Evolutionary conservation across 2,888 invertebrate genomes (phyloP).

Genomic region (Stenotaenia linearis): DNA sequence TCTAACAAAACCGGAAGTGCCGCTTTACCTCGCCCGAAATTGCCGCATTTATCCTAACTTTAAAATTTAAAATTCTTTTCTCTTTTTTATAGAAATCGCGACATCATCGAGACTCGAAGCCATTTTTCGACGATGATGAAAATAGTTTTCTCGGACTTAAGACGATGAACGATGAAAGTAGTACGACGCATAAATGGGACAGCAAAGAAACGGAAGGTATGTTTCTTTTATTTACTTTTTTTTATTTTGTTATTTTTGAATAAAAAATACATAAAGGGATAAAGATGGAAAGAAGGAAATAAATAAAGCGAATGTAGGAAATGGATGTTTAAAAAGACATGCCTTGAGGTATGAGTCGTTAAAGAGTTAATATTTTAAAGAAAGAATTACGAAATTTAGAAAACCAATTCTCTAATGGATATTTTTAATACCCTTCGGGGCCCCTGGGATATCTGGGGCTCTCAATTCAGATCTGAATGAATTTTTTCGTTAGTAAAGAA

Average conservation of each 20-base stretch:
- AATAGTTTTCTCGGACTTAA: slow-evolving; percentile 34
- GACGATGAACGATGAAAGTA: slow-evolving; percentile 31
- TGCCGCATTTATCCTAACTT: no score
- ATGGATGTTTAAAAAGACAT: neutral
- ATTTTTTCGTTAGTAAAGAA: no score
- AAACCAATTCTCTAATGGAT: neutral
- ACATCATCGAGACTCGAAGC: slow-evolving; percentile 35
- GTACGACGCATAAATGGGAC: neutral
- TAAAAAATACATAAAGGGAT: neutral
- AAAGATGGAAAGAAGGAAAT: no score
- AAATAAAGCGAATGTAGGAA: no score
- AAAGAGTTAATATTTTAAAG: no score
- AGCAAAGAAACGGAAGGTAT: neutral
- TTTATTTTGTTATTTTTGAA: neutral
- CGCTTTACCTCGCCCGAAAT: no score
- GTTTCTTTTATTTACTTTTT: neutral
- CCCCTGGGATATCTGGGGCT: no score
- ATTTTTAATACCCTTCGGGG: no score
- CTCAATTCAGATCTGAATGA: no score
- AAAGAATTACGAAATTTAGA: no score
- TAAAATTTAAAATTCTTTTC: slow-evolving; percentile 28
- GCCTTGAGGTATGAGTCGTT: neutral
- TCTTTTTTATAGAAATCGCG: slow-evolving; percentile 36
- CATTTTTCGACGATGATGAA: slow-evolving; percentile 35
- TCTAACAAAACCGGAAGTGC: no score